Evolutionary conservation across 2,888 invertebrate species (phyloP).

Genomic region (Erannis defoliaria): DNA sequence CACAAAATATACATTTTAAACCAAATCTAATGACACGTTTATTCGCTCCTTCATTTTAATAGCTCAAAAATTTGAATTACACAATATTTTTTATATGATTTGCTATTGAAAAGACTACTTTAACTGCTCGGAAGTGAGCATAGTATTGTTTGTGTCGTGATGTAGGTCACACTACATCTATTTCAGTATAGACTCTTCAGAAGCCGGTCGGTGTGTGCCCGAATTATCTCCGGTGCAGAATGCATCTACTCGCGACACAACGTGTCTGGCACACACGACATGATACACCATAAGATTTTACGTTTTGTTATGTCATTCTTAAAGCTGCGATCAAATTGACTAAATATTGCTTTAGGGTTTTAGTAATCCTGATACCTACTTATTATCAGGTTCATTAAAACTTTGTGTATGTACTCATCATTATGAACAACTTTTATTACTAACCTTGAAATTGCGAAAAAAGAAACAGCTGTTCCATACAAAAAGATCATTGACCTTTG

Average conservation of each 20-base stretch:
- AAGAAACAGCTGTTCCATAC: no score
- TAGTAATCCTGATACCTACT: no score
- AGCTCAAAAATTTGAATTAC: constrained; percentile 38
- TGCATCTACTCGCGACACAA: constrained; percentile 62
- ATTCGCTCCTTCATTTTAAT: constrained; percentile 23
- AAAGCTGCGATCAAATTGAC: no score
- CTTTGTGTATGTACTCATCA: no score
- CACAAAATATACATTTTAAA: background rate
- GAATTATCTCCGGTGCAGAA: constrained; percentile 78
- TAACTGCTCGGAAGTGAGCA: constrained; percentile 44
- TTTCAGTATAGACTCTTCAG: constrained; percentile 72
- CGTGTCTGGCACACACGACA: constrained; percentile 54
- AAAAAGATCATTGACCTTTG: no score
- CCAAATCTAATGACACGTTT: constrained; percentile 29
- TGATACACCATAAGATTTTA: constrained; percentile 17
- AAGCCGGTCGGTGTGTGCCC: constrained; percentile 71
- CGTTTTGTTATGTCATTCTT: no score
- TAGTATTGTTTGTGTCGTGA: constrained; percentile 56
- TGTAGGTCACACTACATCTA: constrained; percentile 79
- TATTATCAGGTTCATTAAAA: no score
- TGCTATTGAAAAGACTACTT: constrained; percentile 39
- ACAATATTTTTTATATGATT: constrained; percentile 34
- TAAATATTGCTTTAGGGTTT: no score
- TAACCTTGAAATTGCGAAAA: no score
- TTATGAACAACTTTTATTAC: no score